Percentiles rank a stretch among this genome's conserved stretches.
Conservation (phyloP, 37 sponge, comb jelly and placozoan genomes). For the Halichondria panicea region DNA sequence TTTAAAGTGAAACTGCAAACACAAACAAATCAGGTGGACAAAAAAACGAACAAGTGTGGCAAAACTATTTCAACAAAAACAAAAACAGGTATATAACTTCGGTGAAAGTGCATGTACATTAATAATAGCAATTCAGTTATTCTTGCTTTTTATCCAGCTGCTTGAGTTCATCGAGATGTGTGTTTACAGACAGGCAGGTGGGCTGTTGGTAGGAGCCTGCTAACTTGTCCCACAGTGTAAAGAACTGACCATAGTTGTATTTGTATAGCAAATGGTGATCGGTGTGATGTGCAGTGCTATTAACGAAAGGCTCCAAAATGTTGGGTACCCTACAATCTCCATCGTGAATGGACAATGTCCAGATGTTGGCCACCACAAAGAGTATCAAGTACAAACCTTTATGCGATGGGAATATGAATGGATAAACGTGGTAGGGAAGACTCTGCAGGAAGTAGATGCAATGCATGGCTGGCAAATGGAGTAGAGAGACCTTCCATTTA, state of each 20-base stretch:
- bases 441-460: constrained; percentile 91
- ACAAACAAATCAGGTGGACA: too few relatives aligned
- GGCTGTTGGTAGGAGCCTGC: constrained; percentile 69
- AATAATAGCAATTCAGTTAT: too few relatives aligned
- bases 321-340: constrained; percentile 74
- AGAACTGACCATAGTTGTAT: constrained; percentile 93
- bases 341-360: constrained; percentile 94
- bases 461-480: constrained; percentile 91
- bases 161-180: constrained; percentile 43
- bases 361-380: constrained; percentile 84
- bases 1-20: too few relatives aligned
- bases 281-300: constrained; percentile 92
- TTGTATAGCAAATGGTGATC: constrained; percentile 84
- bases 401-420: constrained; percentile 85
- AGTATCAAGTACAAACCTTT: constrained; percentile 69
- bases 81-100: too few relatives aligned
- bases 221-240: constrained; percentile 86
- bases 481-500: constrained; percentile 86
- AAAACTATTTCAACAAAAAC: too few relatives aligned
- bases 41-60: too few relatives aligned
- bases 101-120: too few relatives aligned
- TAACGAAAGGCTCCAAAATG: constrained; percentile 61
- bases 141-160: too few relatives aligned
- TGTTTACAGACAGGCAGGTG: constrained; percentile 54
- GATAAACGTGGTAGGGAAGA: constrained; percentile 84